Evolutionary conservation across 2,888 invertebrate species (phyloP), one percentile per base, ranked within the genome.

Genomic region (Lithodes maja): DNA sequence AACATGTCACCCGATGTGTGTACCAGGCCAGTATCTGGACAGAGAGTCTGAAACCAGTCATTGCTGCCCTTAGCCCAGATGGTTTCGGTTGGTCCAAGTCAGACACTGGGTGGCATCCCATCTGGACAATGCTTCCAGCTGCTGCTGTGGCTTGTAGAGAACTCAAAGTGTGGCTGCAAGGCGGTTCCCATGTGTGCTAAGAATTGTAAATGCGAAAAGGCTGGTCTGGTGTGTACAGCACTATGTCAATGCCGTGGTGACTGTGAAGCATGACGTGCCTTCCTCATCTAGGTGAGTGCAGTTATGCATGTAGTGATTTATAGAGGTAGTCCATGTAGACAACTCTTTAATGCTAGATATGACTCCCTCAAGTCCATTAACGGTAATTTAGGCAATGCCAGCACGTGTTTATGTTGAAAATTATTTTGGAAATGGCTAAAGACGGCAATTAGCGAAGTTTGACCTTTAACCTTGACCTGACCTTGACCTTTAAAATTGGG

Each of bases 131-230:
- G n/a, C 3, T 83, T 50, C 54, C 83, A 75, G 69, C 52, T 53
- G 83, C 83, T 74, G 53, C 83, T 74, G 71, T 50, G 33, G 74
- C 74, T 52, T 83, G 83, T 53, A 83, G 53, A 17, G 54, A 83
- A 83, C 68, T 83, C 74, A 74, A 83, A 75, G 53, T 83, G 71
- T 82, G 82, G 17, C 17, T 82, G 69, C 69, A 82, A 82, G 50
- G 61, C 33, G 49, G 52, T 71, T 50, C 71, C 83, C 52, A 68
- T 83, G 83, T 83, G 83, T 68, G 53, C 80, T 81, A 55, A 61
- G 55, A 81, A 81, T 61, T 81, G 81, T 81, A 81, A 81, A 54
- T 78, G 78, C 52, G 53, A 78, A 52, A 50, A 52, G 53, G 52
- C 53, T 50, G 78, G 52, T 52, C 78, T 78, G 78, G 53, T 7